Base-by-base conservation (phyloP, 1,140 invertebrate species). In the Microplitis demolitor region DNA sequence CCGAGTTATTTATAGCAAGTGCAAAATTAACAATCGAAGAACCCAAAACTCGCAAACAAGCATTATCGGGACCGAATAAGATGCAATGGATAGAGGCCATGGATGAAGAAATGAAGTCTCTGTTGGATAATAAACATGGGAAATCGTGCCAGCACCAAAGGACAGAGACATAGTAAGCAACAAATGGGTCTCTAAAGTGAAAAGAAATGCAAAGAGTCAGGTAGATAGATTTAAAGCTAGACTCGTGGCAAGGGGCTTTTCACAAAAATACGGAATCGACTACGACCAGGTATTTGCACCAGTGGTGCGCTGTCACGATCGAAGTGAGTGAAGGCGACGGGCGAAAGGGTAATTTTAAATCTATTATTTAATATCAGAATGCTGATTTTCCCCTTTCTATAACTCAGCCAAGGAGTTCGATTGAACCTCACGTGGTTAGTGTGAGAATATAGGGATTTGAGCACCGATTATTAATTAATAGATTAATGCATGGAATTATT, bases 171-270 rank as follows among this genome's bases (percentile, higher is more conserved):
- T 76, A 13, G 69, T 80, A 58, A 74, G 69, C 3, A 78, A 69
- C 58, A 87, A 79, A 77, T 86, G 81, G 84, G 74, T 88, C 4
- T 88, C 78, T 16, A 77, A 78, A 68, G 70, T 77, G 11, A 84
- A 85, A 72, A 62, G 71, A 4, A 67, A 79, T 63, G 4, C 62
- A 11, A 66, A 81, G 67, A 74, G 78, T n/a, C 45, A 63, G 9
- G 56, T 78, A 81, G 76, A 79, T 5, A 74, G 72, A 16, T 74
- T 72, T n/a, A 85, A 86, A 76, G 79, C 79, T 4, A 74, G 82
- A 63, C 62, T 83, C 8, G 80, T 83, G 2, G 80, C 78, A 11
- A 78, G 78, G 58, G 80, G 82, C 1, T 82, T 60, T 74, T 63
- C 66, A 33, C 79, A 83, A 68, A 77, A 62, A 35, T 35, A 3